Conservation (phyloP, 2,888 invertebrate species). For the Hanleya hanleyi region DNA sequence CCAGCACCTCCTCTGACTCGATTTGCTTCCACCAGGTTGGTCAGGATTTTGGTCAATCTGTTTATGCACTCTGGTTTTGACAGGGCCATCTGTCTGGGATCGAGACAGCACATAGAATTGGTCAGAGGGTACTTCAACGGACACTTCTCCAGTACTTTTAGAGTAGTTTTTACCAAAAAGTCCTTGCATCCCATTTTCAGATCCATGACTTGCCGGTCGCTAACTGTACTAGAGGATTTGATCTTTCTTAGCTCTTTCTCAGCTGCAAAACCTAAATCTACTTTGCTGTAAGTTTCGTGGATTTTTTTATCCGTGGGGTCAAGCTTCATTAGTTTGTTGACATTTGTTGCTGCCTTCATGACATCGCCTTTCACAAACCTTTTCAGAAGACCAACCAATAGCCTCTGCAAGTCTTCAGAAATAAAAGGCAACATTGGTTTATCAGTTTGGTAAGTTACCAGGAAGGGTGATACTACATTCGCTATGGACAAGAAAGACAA, state of each 20-base stretch:
- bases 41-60: background rate
- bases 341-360: background rate
- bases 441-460: constrained; percentile 9
- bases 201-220: background rate
- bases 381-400: background rate
- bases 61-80: background rate
- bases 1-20: background rate
- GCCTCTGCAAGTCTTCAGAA: background rate
- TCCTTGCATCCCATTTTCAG: background rate
- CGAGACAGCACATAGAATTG: background rate
- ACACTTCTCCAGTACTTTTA: background rate
- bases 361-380: background rate
- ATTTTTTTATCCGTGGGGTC: background rate
- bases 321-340: background rate
- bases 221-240: background rate
- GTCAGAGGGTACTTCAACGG: background rate
- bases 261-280: background rate
- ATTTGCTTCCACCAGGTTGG: background rate
- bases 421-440: constrained; percentile 9
- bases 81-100: background rate
- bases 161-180: background rate
- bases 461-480: background rate
- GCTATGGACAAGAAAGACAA: background rate
- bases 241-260: background rate
- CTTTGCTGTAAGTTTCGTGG: background rate